Conservation (phyloP, 2,888 invertebrate species). For the Oxyteleia sp. region DNA sequence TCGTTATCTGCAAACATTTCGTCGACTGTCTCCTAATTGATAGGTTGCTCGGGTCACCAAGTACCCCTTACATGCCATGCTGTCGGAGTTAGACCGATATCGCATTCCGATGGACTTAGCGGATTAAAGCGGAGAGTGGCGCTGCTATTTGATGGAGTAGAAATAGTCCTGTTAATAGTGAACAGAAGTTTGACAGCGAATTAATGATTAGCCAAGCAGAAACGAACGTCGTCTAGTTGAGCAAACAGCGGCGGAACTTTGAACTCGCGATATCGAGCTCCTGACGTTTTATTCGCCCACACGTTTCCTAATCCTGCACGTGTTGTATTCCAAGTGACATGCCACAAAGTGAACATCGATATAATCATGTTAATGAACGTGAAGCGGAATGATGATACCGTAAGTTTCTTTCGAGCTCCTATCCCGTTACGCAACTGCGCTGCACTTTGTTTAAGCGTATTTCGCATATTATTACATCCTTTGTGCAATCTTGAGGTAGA, state of each 20-base stretch:
- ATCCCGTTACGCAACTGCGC: too few relatives aligned
- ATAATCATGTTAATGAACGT: conserved; percentile 24
- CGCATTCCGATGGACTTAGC: too few relatives aligned
- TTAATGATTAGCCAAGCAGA: background rate
- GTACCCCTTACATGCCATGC: too few relatives aligned
- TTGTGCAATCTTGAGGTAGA: background rate
- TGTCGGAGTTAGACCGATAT: too few relatives aligned
- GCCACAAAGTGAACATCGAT: conserved; percentile 10
- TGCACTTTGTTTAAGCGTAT: too few relatives aligned
- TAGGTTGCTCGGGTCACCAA: conserved; percentile 40
- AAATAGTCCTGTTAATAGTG: conserved; percentile 11
- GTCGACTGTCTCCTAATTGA: conserved; percentile 78
- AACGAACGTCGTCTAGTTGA: too few relatives aligned
- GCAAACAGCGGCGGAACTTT: too few relatives aligned
- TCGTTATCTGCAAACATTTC: conserved; percentile 85
- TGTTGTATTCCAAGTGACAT: conserved; percentile 25
- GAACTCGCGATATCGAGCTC: too few relatives aligned
- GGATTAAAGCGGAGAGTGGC: too few relatives aligned
- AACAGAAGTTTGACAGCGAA: conserved; percentile 1
- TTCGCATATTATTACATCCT: too few relatives aligned
- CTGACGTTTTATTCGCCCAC: background rate
- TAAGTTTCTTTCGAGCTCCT: too few relatives aligned
- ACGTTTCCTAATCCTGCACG: background rate
- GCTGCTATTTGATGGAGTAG: too few relatives aligned
- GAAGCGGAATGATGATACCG: conserved; percentile 9